phyloP scores from a whole-genome alignment of 2,797 vertebrate genomes.

The Eulemur mongoz region DNA sequence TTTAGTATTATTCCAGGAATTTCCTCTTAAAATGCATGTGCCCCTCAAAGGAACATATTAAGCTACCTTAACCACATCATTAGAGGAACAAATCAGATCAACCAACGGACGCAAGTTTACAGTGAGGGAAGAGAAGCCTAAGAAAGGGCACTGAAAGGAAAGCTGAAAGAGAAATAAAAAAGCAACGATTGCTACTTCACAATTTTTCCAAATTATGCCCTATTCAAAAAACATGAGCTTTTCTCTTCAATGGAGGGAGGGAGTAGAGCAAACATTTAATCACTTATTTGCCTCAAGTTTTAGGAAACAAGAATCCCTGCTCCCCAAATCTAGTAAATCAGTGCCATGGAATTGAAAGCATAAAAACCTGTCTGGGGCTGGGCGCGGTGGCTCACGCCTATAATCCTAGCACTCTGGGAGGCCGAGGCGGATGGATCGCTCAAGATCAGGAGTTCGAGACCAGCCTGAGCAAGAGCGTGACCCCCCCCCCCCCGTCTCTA shows the following conservation, averaged over 20 bases:
- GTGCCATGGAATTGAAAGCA: not conserved
- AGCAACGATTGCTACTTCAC: not conserved
- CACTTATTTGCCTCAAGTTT: not conserved
- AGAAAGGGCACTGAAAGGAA: not conserved
- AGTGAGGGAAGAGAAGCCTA: not conserved
- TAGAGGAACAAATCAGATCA: not conserved
- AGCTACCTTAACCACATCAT: not conserved
- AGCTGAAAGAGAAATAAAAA: not conserved
- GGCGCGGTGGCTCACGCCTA: no score
- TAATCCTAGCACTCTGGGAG: no score
- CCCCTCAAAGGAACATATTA: not conserved
- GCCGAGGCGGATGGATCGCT: no score
- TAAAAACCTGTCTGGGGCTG: not conserved
- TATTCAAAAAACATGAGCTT: not conserved
- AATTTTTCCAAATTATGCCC: not conserved
- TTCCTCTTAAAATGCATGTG: not conserved
- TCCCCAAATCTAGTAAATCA: not conserved
- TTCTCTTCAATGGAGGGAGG: not conserved
- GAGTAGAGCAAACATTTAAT: not conserved
- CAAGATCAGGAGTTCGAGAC: no score
- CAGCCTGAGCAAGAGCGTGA: no score
- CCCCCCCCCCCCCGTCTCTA: no score
- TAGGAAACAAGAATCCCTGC: not conserved
- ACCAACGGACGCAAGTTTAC: not conserved
- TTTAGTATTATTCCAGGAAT: conserved; percentile 6